phyloP scores from a whole-genome alignment of 2,888 invertebrate genomes.

The Apantesis nais region DNA sequence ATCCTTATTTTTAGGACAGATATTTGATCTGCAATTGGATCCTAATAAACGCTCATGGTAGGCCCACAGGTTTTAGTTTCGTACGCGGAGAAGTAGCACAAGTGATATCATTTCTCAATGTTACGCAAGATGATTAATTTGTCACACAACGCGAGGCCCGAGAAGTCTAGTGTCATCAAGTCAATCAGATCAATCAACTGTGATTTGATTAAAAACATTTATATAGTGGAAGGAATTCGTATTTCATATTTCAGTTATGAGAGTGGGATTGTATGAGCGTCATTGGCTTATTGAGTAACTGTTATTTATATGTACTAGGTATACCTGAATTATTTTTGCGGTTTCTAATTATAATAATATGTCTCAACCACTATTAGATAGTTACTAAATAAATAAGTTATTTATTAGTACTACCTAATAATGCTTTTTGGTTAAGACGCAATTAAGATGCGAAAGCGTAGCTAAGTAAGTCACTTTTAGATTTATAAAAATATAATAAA shows the following conservation, averaged over 20 bases:
- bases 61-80: background rate
- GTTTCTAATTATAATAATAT: background rate
- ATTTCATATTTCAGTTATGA: slow-evolving; percentile 8
- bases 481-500: background rate
- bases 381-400: no score
- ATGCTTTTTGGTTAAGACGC: background rate
- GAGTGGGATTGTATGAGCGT: slow-evolving; percentile 2
- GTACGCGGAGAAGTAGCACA: background rate
- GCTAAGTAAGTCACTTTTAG: background rate
- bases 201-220: slow-evolving; percentile 12
- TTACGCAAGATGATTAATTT: slow-evolving; percentile 7
- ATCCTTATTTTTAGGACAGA: no score
- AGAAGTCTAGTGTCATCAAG: slow-evolving; percentile 7
- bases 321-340: background rate
- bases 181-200: slow-evolving; percentile 22
- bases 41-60: no score
- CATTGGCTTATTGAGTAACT: no score
- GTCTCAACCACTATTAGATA: background rate
- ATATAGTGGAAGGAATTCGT: slow-evolving; percentile 3
- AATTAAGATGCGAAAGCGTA: background rate
- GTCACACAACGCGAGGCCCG: background rate
- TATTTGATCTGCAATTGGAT: no score
- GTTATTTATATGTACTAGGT: background rate
- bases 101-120: slow-evolving; percentile 2
- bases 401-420: no score